Evolutionary conservation across 1,140 invertebrate species (phyloP), one percentile per base, ranked within the genome.

Genomic region (Diprion similis): DNA sequence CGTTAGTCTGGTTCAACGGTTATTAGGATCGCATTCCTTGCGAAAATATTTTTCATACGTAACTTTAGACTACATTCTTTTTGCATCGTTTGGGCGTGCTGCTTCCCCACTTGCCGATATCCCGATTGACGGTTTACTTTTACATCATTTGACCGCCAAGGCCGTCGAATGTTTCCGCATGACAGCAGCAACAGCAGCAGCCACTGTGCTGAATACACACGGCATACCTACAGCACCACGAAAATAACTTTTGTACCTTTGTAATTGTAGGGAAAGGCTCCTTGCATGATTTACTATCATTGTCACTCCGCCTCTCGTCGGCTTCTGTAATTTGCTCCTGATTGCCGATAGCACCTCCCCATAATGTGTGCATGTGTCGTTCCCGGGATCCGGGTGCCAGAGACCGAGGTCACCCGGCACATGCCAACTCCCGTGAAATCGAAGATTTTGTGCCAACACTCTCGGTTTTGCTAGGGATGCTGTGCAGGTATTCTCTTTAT

Each of bases 71-170:
- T 59, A 13, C 6, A 59, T 15, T 59, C 0, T 15, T 59, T 59
- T 8, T 59, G 6, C 4, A 59, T 59, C 51, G 9, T 15, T 59
- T 17, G 51, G 51, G 24, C 24, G 2, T 37, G 24, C 24, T 37
- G 24, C 24, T 37, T 37, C 24, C 24, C 24, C 24, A 37, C 24
- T 37, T 37, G 24, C 24, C 24, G 24, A 37, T 37, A 37, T 37
- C 24, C 24, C 24, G 24, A 37, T 59, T 59, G 51, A 17, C 51
- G 51, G 51, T 59, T 59, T 13, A 68, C 37, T 68, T 45, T 68
- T 68, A 68, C 66, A 18, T 68, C 66, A 68, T 45, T 68, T 68
- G 66, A 68, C 66, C 37, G 66, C 0, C 66, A 68, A 68, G 66
- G 66, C 17, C 66, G 66, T 45, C 66, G 10, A 68, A 45, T 45